Percentiles rank a stretch among this genome's conserved stretches.
phyloP scores from a whole-genome alignment of 2,888 invertebrate genomes.

The Chrysotoxum bicinctum region DNA sequence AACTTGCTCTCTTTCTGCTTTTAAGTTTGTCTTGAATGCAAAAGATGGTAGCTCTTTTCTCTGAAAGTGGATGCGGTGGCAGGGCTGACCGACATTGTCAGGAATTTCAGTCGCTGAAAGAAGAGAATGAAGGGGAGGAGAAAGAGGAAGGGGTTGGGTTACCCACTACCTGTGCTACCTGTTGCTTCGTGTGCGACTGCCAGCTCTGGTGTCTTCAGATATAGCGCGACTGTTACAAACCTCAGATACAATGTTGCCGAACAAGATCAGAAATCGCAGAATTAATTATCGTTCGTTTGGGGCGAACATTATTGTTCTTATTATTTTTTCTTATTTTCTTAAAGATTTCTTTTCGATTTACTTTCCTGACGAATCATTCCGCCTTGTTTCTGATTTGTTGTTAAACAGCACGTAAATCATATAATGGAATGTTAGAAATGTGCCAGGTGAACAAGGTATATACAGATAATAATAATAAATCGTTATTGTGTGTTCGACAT shows the following conservation, averaged over 20 bases:
- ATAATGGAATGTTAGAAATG: too few relatives aligned
- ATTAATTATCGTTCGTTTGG: constrained; percentile 61
- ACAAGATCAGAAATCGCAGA: constrained; percentile 62
- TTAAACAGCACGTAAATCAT: not conserved
- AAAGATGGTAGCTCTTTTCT: not conserved
- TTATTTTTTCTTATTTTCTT: not conserved
- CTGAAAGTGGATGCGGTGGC: not conserved
- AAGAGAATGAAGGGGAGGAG: not conserved
- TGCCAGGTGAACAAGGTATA: too few relatives aligned
- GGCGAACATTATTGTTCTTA: constrained; percentile 50
- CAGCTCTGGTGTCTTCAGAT: constrained; percentile 25
- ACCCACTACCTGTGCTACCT: constrained; percentile 29
- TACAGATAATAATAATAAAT: too few relatives aligned
- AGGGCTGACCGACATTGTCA: constrained; percentile 37
- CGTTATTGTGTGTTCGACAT: too few relatives aligned
- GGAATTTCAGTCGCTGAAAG: not conserved
- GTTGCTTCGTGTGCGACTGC: constrained; percentile 56
- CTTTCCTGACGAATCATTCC: not conserved
- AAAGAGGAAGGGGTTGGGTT: not conserved
- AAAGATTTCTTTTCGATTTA: not conserved
- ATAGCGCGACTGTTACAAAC: constrained; percentile 51
- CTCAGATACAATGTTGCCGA: constrained; percentile 57
- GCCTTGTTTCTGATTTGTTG: not conserved
- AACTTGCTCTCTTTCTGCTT: constrained; percentile 30
- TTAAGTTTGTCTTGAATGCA: not conserved